phyloP scores from a whole-genome alignment of 2,888 invertebrate genomes.

The Caenorhabditis zanzibari region DNA sequence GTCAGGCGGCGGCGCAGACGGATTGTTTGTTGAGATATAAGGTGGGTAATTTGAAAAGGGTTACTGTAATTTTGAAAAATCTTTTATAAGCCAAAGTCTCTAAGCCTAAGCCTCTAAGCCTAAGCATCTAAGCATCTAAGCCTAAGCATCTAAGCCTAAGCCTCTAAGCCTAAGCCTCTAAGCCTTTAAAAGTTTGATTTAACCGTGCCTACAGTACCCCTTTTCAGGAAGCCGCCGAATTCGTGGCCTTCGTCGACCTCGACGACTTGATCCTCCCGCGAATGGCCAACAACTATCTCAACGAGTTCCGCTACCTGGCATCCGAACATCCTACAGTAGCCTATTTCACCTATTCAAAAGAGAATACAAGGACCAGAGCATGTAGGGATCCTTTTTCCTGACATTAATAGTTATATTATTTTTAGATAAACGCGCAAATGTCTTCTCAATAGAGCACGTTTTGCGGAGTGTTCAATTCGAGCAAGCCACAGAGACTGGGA shows the following conservation, averaged over 20 bases:
- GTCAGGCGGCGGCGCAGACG: conserved; percentile 72
- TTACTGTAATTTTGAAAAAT: too few species aligned
- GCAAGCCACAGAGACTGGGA: conserved; percentile 58
- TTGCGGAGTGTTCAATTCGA: conserved; percentile 45
- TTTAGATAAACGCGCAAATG: conserved; percentile 53
- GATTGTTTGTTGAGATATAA: conserved; percentile 72
- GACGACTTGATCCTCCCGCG: conserved; percentile 65
- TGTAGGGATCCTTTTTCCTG: conserved; percentile 56
- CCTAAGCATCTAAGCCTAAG: too few species aligned
- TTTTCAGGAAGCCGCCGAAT: conserved; percentile 61
- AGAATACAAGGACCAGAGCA: conserved; percentile 55
- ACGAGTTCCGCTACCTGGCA: conserved; percentile 48
- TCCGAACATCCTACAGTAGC: conserved; percentile 46
- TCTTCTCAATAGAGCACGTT: conserved; percentile 57
- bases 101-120: too few species aligned
- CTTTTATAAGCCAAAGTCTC: too few species aligned
- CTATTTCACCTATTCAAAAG: conserved; percentile 59
- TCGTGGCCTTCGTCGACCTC: conserved; percentile 62
- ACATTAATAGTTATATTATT: background rate
- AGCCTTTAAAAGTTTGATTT: too few species aligned
- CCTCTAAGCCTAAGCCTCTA: too few species aligned
- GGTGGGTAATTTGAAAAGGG: background rate
- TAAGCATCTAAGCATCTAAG: too few species aligned
- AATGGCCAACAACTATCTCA: conserved; percentile 44
- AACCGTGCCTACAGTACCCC: too few species aligned